Conservation (phyloP, 2,113 vertebrate genomes). For the Opisthocomus hoazin region DNA sequence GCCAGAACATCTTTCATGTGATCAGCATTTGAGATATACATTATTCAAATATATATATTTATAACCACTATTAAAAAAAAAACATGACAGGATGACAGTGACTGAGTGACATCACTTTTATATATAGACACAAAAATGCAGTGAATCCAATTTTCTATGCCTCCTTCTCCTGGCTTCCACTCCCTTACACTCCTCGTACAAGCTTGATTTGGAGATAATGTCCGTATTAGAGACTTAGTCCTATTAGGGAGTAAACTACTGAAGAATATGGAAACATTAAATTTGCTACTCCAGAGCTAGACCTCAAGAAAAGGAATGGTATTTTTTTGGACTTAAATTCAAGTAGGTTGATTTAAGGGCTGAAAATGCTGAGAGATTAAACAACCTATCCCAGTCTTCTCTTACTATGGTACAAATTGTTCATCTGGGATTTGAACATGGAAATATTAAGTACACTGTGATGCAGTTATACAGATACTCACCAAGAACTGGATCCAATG, state of each 20-base stretch:
- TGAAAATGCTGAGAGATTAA: background rate
- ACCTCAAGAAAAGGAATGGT: background rate
- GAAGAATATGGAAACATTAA: background rate
- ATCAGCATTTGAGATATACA: background rate
- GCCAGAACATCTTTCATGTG: background rate
- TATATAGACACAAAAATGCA: background rate
- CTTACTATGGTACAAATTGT: background rate
- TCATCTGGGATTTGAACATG: background rate
- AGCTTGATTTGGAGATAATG: background rate
- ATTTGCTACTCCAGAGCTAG: background rate
- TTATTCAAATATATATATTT: background rate
- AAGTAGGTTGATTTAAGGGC: background rate
- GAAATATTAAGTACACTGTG: background rate
- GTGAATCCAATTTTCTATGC: background rate
- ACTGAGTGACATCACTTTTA: background rate
- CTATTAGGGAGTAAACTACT: background rate
- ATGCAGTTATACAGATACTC: background rate
- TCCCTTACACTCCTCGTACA: background rate
- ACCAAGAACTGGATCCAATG: background rate
- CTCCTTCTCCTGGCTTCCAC: background rate
- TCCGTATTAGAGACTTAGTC: background rate
- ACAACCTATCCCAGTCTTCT: background rate
- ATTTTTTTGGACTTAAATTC: background rate
- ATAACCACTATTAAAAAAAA: background rate
- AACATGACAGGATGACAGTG: background rate